Base-by-base conservation (phyloP, 1,140 invertebrate species). In the Metopolophium dirhodum region DNA sequence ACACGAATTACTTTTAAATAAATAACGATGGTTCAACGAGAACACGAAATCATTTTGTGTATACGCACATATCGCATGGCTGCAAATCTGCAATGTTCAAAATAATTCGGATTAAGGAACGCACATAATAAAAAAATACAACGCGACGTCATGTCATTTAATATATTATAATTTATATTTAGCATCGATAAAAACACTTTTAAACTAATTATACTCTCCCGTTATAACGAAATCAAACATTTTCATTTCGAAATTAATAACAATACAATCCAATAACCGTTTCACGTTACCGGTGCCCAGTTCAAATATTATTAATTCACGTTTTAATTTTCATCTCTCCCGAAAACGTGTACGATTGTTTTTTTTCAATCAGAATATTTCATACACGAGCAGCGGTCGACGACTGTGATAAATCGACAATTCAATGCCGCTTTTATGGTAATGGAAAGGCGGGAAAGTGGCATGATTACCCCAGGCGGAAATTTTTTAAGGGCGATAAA, bases 351-450 rank as follows among this genome's bases (percentile, higher is more conserved):
- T 77, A 20, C n/a, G 61, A n/a, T 77, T 77, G 30, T 77, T n/a
- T 77, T 68, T 51, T 77, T 77, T 77, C n/a, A 77, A 77, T 77
- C 61, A 77, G n/a, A 77, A 77, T 77, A 77, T n/a, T 77, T 77
- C 30, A 77, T 20, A 77, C 61, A n/a, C 61, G 30, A n/a, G 30
- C 30, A n/a, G 30, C 30, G 30, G 30, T n/a, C 61, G 30, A n/a
- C 4, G 61, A 77, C 61, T 77, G n/a, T n/a, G 61, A 77, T 77
- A n/a, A 77, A 77, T 77, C 14, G 61, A 77, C 30, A 35, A 77
- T 77, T 77, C n/a, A 23, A 77, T 77, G 61, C n/a, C 61, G 14
- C 61, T 77, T 68, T 77, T 77, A 77, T n/a, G 61, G 26, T 68
- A 11, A 26, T 30, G 57, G 57, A 61, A 18, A n/a, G 11, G 61